Evolutionary conservation across 2,797 vertebrate species (phyloP), one percentile per base, ranked within the genome.

Genomic region (Oceanodroma leucorhoa): DNA sequence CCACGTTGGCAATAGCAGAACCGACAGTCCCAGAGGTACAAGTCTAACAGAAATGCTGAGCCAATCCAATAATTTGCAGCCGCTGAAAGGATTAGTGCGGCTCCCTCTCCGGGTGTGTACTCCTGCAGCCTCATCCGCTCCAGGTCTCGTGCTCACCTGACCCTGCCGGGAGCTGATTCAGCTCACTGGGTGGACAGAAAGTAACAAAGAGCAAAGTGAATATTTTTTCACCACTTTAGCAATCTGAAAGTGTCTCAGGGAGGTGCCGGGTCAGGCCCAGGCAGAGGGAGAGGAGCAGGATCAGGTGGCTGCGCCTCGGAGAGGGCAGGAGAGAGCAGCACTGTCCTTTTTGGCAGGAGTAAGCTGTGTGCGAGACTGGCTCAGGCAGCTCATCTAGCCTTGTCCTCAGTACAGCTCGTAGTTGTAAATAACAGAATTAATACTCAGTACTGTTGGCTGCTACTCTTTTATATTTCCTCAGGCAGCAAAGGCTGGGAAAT

Each of bases 251-350:
- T 9, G 13, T 36, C 55, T 66, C 2, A 5, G 40, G 21, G 48
- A 70, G 23, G 64, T 60, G 53, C 23, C 23, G 54, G 43, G 51
- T 58, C 27, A 82, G 58, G 54, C 15, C 45, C 13, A 29, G 54
- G 21, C 54, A 79, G 60, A 86, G 64, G 32, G 53, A 86, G 43
- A 89, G 41, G 30, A 21, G 7, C 50, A 90, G 36, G 45, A 70
- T 41, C 11, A 36, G 46, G 24, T 6, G 24, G 41, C 45, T 58
- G 38, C 0, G 5, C 34, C 17, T 36, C 0, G 0, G 40, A n/a
- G 53, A 46, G 30, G 41, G 62, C 72, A 78, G 61, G 29, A 55
- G 62, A 67, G 30, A 89, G 67, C 53, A 88, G 58, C 34, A 43
- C 32, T 34, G 38, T 64, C 32, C 12, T 40, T 60, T 76, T 6